Conservation (phyloP, 2,113 vertebrate genomes). For the Melospiza melodia region DNA sequence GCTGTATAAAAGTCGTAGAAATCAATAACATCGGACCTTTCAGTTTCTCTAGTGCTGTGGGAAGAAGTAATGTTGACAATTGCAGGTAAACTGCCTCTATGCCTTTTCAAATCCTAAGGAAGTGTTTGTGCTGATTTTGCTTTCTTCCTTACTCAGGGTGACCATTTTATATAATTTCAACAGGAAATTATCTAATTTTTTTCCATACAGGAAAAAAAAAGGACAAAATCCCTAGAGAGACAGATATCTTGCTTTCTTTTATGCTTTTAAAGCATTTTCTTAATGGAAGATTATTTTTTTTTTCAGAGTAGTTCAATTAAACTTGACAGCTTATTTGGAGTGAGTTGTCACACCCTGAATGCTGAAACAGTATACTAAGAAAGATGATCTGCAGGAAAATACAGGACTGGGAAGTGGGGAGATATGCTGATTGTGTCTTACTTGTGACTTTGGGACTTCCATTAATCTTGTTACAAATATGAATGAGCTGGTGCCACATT, state of each 20-base stretch:
- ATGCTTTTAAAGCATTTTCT: background rate
- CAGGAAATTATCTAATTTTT: too few relatives aligned
- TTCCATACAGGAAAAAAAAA: background rate
- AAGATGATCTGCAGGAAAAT: background rate
- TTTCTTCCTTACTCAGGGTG: background rate
- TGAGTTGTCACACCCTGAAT: background rate
- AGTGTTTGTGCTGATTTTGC: background rate
- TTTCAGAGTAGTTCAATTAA: background rate
- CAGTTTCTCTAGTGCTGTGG: slow-evolving; percentile 70
- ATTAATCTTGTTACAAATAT: background rate
- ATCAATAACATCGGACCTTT: slow-evolving; percentile 81
- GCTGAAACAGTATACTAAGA: background rate
- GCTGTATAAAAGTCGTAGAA: slow-evolving; percentile 83
- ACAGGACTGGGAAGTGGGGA: background rate
- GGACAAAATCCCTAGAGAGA: background rate
- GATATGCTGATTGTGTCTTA: background rate
- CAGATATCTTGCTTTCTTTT: background rate
- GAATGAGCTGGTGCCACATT: background rate
- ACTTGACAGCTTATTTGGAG: background rate
- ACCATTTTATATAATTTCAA: background rate
- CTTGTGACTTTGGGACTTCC: background rate
- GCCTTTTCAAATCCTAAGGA: slow-evolving; percentile 28
- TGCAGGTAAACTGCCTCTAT: slow-evolving; percentile 80
- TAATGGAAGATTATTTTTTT: background rate
- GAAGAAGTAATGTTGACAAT: slow-evolving; percentile 72